A percentile compares a stretch with the other conserved stretches of the same genome.
phyloP scores from a whole-genome alignment of 1,140 invertebrate genomes.

The Lethocerus indicus region DNA sequence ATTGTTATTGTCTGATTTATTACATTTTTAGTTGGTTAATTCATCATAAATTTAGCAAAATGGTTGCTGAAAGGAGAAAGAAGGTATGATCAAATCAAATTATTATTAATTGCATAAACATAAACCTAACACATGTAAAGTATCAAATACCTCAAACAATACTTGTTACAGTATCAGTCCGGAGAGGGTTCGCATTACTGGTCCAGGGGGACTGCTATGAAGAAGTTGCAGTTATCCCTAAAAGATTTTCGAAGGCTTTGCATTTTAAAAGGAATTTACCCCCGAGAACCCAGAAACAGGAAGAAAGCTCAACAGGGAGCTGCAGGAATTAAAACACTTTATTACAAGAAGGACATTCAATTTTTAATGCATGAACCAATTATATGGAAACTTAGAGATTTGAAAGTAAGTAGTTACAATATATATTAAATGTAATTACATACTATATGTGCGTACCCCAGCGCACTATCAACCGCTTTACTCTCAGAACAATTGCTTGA shows the following conservation, averaged over 20 bases:
- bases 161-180: slow-evolving; percentile 52
- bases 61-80: too few relatives aligned
- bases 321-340: slow-evolving; percentile 77
- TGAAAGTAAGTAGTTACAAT: slow-evolving; percentile 47
- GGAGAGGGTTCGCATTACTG: slow-evolving; percentile 87
- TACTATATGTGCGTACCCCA: too few relatives aligned
- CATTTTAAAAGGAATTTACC: slow-evolving; percentile 97
- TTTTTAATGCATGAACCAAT: slow-evolving; percentile 94
- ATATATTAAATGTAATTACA: too few relatives aligned
- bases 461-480: too few relatives aligned
- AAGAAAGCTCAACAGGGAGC: slow-evolving; percentile 85
- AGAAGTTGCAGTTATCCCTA: slow-evolving; percentile 81
- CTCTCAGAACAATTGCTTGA: neutral
- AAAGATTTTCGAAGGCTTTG: slow-evolving; percentile 82
- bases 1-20: too few relatives aligned
- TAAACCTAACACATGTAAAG: too few relatives aligned
- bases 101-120: too few relatives aligned
- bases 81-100: too few relatives aligned
- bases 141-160: too few relatives aligned
- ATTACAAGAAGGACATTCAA: slow-evolving; percentile 92
- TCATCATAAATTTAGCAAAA: too few relatives aligned
- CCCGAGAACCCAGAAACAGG: slow-evolving; percentile 86
- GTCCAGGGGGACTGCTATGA: slow-evolving; percentile 74
- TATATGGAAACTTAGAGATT: slow-evolving; percentile 84
- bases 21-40: too few relatives aligned